phyloP scores from a whole-genome alignment of 1,140 invertebrate species.

The Zaprionus africanus region DNA sequence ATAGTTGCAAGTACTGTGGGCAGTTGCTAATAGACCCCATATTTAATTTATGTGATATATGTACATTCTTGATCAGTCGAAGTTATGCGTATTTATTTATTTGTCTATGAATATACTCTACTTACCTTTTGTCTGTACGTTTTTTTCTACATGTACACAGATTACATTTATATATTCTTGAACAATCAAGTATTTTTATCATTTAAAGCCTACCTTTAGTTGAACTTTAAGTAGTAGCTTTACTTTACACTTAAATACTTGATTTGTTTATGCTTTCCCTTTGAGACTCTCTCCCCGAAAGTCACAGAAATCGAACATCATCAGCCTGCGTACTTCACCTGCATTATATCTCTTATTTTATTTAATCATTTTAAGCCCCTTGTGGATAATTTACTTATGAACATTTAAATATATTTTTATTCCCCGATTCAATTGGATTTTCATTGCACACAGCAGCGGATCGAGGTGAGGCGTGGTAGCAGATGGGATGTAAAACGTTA shows the following conservation, averaged over 20 bases:
- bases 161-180: too few relatives aligned
- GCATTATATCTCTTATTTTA: background rate
- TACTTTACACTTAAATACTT: background rate
- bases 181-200: too few relatives aligned
- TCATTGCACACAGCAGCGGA: background rate
- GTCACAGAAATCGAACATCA: background rate
- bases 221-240: background rate
- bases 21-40: too few relatives aligned
- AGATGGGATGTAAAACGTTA: background rate
- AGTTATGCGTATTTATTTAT: too few relatives aligned
- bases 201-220: background rate
- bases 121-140: too few relatives aligned
- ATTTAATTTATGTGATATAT: too few relatives aligned
- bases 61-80: too few relatives aligned
- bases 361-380: constrained; percentile 3
- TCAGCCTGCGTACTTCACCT: background rate
- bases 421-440: background rate
- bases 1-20: too few relatives aligned
- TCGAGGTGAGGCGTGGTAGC: background rate
- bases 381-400: constrained; percentile 6
- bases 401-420: background rate
- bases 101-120: too few relatives aligned
- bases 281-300: background rate
- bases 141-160: too few relatives aligned
- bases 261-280: background rate